These are phyloP conservation scores for Epistrophe eligans DNA, from an alignment of 2,888 invertebrate genomes.

Conservation along the genomic window DNA sequence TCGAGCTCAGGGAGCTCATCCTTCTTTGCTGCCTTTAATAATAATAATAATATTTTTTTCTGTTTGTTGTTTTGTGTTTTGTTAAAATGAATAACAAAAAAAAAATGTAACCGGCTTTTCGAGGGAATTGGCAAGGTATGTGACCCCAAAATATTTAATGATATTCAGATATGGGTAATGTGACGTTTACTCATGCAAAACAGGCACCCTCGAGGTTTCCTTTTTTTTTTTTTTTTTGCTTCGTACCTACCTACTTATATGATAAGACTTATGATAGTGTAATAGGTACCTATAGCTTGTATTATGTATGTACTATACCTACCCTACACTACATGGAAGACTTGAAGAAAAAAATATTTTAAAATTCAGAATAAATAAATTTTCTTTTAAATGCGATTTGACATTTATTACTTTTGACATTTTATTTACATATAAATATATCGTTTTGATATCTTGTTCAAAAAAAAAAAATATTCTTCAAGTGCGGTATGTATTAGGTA, in stretches of 20 bases:
- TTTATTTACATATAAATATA: slow-evolving; percentile 14
- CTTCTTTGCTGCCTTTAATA: slow-evolving; percentile 20
- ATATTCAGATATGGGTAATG: slow-evolving; percentile 40
- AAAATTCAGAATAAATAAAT: slow-evolving; percentile 5
- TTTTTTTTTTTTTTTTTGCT: background rate
- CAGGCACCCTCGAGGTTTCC: background rate
- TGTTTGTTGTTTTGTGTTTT: slow-evolving; percentile 15
- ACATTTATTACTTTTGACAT: slow-evolving; percentile 24
- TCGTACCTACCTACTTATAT: slow-evolving; percentile 7
- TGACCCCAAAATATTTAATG: slow-evolving; percentile 60
- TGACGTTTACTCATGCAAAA: slow-evolving; percentile 43
- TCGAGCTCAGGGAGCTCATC: slow-evolving; percentile 23
- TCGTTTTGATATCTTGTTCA: too few relatives aligned
- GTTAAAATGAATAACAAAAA: background rate
- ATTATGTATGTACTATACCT: background rate
- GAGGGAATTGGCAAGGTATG: slow-evolving; percentile 37
- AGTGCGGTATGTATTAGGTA: too few relatives aligned
- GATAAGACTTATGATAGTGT: slow-evolving; percentile 20
- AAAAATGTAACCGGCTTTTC: slow-evolving; percentile 22
- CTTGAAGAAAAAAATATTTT: background rate
- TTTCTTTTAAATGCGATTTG: slow-evolving; percentile 5
- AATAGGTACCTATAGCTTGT: background rate
- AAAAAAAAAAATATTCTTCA: too few relatives aligned
- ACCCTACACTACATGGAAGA: slow-evolving; percentile 2
- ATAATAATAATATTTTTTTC: slow-evolving; percentile 6